Conservation (phyloP, 2,113 vertebrate genomes). For the Sus scrofa region DNA sequence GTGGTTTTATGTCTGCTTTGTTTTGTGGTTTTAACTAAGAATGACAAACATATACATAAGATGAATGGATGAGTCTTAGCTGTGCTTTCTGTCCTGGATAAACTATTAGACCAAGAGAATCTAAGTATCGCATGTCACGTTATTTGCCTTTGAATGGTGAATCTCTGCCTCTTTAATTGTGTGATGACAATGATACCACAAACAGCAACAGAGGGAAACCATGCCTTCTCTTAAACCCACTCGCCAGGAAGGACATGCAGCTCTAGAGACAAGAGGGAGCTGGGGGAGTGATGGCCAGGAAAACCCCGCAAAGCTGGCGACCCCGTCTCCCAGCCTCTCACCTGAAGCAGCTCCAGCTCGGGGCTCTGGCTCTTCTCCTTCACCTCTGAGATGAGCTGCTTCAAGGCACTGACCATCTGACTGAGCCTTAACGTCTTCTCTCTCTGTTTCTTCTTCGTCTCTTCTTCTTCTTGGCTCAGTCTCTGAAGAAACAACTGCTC, state of each 20-base stretch:
- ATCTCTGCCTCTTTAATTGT: background rate
- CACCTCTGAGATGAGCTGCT: conserved; percentile 10
- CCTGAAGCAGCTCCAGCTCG: conserved; percentile 44
- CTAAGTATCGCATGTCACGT: background rate
- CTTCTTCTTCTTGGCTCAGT: conserved; percentile 50
- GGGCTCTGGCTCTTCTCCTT: conserved; percentile 32
- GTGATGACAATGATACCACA: background rate
- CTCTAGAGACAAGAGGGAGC: background rate
- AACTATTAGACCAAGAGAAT: background rate
- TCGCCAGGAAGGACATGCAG: background rate
- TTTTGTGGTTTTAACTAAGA: no score
- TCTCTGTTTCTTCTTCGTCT: background rate
- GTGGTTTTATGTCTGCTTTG: no score
- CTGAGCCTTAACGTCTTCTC: conserved; percentile 24
- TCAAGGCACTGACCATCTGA: background rate
- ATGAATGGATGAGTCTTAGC: no score
- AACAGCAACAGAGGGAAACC: background rate
- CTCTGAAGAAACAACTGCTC: conserved; percentile 39
- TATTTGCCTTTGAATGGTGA: background rate
- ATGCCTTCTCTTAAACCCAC: background rate
- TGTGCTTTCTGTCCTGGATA: no score
- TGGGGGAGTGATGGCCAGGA: no score
- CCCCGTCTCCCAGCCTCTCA: background rate
- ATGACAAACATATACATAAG: no score
- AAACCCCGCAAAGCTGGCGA: background rate